These are phyloP conservation scores for Hemichromis elongatus DNA, from an alignment of 2,113 vertebrate genomes.

Conservation along the genomic window DNA sequence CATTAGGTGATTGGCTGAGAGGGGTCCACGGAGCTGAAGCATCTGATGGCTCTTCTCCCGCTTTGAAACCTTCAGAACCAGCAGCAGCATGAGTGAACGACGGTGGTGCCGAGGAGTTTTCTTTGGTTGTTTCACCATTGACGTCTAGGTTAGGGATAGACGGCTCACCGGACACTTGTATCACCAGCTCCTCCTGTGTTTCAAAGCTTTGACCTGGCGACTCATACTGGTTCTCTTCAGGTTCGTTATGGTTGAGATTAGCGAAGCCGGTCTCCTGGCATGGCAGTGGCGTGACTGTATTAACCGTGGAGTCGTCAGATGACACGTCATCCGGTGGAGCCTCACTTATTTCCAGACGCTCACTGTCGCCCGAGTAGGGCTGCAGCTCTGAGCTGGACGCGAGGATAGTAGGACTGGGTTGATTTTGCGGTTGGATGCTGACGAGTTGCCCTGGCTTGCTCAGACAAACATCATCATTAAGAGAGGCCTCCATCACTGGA, in stretches of 20 bases:
- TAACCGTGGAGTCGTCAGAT: background rate
- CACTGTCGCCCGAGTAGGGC: slow-evolving; percentile 26
- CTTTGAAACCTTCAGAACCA: background rate
- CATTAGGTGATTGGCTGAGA: background rate
- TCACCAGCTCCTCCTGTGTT: background rate
- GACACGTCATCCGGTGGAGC: background rate
- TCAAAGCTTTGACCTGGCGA: slow-evolving; percentile 14
- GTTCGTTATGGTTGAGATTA: slow-evolving; percentile 23
- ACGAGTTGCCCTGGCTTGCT: slow-evolving; percentile 59
- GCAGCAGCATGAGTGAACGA: background rate
- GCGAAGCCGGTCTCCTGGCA: slow-evolving; percentile 32
- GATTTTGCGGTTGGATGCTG: slow-evolving; percentile 12
- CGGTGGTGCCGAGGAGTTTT: background rate
- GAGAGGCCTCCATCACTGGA: background rate
- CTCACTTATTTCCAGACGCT: slow-evolving; percentile 40
- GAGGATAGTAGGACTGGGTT: background rate
- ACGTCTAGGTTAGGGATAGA: slow-evolving; percentile 45
- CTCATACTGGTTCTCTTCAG: slow-evolving; percentile 59
- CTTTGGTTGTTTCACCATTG: slow-evolving; percentile 21
- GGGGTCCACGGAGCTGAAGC: background rate
- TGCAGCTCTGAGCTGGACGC: background rate
- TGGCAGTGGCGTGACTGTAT: background rate
- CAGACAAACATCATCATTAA: slow-evolving; percentile 11
- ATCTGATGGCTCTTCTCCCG: background rate
- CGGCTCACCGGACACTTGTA: slow-evolving; percentile 10